Evolutionary conservation across 35 echinoderm and acorn worm species (phyloP).

Genomic region (Lytechinus variegatus): DNA sequence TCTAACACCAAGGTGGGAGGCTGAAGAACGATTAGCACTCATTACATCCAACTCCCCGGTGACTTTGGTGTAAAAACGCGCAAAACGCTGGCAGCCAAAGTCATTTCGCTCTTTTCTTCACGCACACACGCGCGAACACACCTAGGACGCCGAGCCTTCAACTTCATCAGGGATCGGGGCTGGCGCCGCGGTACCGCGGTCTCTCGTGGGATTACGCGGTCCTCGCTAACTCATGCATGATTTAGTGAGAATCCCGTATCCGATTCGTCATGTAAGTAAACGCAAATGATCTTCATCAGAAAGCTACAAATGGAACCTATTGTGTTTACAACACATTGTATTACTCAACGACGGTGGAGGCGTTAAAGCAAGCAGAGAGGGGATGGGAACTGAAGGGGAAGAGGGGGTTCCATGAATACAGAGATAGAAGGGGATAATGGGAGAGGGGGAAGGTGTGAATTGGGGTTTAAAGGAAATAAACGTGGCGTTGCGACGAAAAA

Average conservation of each 20-base stretch:
- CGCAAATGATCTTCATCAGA: background rate
- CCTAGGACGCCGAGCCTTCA: background rate
- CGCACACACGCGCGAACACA: background rate
- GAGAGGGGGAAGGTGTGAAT: background rate
- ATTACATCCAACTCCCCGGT: constrained; percentile 46
- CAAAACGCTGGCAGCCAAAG: background rate
- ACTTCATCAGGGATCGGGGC: background rate
- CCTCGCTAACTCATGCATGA: constrained; percentile 30
- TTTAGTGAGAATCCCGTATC: constrained; percentile 33
- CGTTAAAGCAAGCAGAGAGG: background rate
- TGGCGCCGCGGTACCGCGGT: too few species aligned
- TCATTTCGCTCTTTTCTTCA: background rate
- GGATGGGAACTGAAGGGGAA: background rate
- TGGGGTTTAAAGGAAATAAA: too few species aligned
- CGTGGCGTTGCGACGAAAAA: too few species aligned
- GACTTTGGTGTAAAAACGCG: constrained; percentile 18
- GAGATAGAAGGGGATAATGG: background rate
- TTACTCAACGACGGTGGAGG: background rate
- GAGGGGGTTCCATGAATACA: background rate
- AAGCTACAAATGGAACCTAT: constrained; percentile 12
- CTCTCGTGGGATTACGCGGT: background rate
- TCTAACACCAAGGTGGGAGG: background rate
- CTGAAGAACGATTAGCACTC: constrained; percentile 37
- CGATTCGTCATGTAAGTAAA: constrained; percentile 37
- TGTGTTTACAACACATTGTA: constrained; percentile 30